Base-by-base conservation (phyloP, 2,113 vertebrate species). In the Antigone vipio region DNA sequence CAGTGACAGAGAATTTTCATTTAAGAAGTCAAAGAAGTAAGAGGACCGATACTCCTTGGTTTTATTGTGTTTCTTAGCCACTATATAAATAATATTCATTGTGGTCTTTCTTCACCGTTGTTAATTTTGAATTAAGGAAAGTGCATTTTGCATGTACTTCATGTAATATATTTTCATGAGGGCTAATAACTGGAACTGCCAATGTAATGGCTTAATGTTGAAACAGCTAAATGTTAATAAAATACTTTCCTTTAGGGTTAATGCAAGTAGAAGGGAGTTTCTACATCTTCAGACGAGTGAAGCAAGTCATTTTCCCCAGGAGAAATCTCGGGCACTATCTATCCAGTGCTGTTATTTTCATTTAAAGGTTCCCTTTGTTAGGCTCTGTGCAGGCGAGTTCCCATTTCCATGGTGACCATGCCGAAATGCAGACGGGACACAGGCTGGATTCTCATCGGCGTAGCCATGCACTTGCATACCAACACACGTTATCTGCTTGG, bases 331-430 rank as follows among this genome's bases (percentile, higher is more conserved):
- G 35, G 72, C 87, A 55, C 50, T 68, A 84, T 85, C 90, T 95
- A 50, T 30, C 78, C 92, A 92, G 68, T 92, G 96, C 96, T 96
- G 97, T 93, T 97, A 96, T 88, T 98, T 96, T 97, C 89, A 83
- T 91, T 84, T 95, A 83, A 97, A 96, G 69, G 94, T 98, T 95
- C 89, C 85, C 97, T 98, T 98, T 98, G 98, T 98, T 95, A 76
- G 94, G 83, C 95, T 97, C 90, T 96, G 93, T 89, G 82, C 90
- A 82, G 95, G 93, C 96, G 42, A 19, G 94, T 95, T 95, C 85
- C 72, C 93, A 97, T 98, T 97, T 97, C 98, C 97, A 97, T 98
- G 98, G 97, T 95, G 94, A 98, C 98, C 76, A 9, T 92, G 92
- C 79, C 17, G 94, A 95, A 93, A 95, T 85, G 96, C 97, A 97